phyloP scores from a whole-genome alignment of 2,113 vertebrate genomes.

The Lanius collurio region DNA sequence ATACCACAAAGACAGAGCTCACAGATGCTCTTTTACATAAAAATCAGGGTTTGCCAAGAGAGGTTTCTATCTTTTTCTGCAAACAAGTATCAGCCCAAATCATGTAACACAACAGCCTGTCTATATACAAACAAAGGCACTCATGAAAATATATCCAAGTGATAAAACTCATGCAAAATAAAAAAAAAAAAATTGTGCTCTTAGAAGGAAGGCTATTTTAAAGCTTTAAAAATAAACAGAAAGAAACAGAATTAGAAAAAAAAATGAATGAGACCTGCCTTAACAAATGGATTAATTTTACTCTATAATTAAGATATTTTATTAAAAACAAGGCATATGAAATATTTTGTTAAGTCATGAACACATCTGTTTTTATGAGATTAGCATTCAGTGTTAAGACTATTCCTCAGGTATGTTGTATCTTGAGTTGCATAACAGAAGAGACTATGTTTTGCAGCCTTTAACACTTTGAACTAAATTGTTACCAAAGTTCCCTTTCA shows the following conservation, averaged over 20 bases:
- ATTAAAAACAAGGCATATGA: neutral
- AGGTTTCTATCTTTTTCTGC: constrained; percentile 1
- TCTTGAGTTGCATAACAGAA: neutral
- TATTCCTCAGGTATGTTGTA: neutral
- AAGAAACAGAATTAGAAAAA: neutral
- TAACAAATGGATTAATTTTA: neutral
- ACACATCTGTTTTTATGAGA: neutral
- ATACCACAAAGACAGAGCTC: neutral
- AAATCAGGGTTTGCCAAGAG: constrained; percentile 3
- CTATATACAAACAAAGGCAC: neutral
- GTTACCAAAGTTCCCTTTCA: neutral
- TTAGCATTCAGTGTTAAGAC: neutral
- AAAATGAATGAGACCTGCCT: neutral
- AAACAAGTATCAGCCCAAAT: neutral
- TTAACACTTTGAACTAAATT: neutral
- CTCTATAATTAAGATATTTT: neutral
- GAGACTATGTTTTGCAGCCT: neutral
- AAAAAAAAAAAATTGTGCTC: neutral
- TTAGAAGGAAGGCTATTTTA: neutral
- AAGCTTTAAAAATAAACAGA: neutral
- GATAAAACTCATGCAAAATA: neutral
- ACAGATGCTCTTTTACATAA: constrained; percentile 8
- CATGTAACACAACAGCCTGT: constrained; percentile 12
- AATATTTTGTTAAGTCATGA: neutral
- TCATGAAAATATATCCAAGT: neutral